phyloP scores from a whole-genome alignment of 2,888 invertebrate species.

The Vanessa cardui region DNA sequence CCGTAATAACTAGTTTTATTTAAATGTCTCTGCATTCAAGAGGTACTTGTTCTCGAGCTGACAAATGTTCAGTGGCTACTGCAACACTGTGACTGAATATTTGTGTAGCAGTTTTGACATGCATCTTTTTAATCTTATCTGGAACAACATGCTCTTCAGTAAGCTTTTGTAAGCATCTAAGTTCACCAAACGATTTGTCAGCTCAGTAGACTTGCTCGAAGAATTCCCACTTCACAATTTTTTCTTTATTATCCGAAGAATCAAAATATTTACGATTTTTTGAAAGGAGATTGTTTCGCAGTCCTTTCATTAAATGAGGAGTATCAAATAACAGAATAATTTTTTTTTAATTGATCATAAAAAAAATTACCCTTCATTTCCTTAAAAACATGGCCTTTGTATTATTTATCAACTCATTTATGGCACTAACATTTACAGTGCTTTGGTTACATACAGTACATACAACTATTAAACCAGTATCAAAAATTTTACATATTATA shows the following conservation, averaged over 20 bases:
- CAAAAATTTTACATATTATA: slow-evolving; percentile 32
- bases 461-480: slow-evolving; percentile 36
- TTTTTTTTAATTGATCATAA: slow-evolving; percentile 9
- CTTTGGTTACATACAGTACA: slow-evolving; percentile 43
- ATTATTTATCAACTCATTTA: slow-evolving; percentile 36
- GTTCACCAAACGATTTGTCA: slow-evolving; percentile 43
- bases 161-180: slow-evolving; percentile 39
- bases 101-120: slow-evolving; percentile 12
- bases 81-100: slow-evolving; percentile 27
- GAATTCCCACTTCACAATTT: slow-evolving; percentile 45
- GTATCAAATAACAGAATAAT: background rate
- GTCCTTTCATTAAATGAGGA: no score
- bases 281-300: background rate
- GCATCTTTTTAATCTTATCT: slow-evolving; percentile 10
- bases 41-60: slow-evolving; percentile 17
- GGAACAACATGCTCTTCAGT: slow-evolving; percentile 43
- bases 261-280: background rate
- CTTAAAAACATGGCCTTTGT: slow-evolving; percentile 30
- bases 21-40: slow-evolving; percentile 28
- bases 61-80: slow-evolving; percentile 21
- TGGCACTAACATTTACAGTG: slow-evolving; percentile 43
- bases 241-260: slow-evolving; percentile 25
- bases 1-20: no score
- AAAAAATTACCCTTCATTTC: slow-evolving; percentile 30
- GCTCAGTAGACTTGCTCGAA: slow-evolving; percentile 39